These are phyloP conservation scores for Ametastegia equiseti DNA, from an alignment of 2,888 invertebrate genomes.

Conservation along the genomic window DNA sequence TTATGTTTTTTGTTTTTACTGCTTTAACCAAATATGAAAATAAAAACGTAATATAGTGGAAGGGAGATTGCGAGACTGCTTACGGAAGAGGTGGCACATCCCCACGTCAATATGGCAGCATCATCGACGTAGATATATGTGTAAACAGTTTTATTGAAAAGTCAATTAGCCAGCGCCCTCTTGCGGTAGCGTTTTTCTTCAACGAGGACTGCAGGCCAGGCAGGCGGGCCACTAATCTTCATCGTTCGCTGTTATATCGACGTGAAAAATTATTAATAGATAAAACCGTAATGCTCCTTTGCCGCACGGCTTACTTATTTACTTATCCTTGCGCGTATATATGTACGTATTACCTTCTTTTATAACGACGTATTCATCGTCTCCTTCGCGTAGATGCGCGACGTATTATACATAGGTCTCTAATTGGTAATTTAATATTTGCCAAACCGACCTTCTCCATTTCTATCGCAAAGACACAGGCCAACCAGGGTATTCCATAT, in stretches of 20 bases:
- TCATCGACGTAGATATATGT: not conserved
- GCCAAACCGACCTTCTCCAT: not conserved
- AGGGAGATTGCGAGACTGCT: not conserved
- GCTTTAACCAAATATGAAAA: not conserved
- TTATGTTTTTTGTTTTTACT: too few species aligned
- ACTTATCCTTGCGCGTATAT: not conserved
- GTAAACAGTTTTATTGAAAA: constrained; percentile 46
- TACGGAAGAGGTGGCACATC: not conserved
- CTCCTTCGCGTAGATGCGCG: not conserved
- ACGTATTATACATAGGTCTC: not conserved
- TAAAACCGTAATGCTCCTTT: not conserved
- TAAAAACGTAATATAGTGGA: not conserved
- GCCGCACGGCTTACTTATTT: not conserved
- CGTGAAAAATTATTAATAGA: not conserved
- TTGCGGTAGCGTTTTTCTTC: not conserved
- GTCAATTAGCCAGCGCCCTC: constrained; percentile 32
- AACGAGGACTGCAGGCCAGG: constrained; percentile 7
- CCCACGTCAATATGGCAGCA: not conserved
- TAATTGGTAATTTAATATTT: not conserved
- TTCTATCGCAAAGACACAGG: not conserved
- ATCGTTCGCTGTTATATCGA: not conserved
- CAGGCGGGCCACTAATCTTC: not conserved
- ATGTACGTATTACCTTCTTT: not conserved
- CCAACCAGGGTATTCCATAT: not conserved
- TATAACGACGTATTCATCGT: too few species aligned